phyloP scores from a whole-genome alignment of 2,113 vertebrate species.

The Pseudorhombus dupliciocellatus region DNA sequence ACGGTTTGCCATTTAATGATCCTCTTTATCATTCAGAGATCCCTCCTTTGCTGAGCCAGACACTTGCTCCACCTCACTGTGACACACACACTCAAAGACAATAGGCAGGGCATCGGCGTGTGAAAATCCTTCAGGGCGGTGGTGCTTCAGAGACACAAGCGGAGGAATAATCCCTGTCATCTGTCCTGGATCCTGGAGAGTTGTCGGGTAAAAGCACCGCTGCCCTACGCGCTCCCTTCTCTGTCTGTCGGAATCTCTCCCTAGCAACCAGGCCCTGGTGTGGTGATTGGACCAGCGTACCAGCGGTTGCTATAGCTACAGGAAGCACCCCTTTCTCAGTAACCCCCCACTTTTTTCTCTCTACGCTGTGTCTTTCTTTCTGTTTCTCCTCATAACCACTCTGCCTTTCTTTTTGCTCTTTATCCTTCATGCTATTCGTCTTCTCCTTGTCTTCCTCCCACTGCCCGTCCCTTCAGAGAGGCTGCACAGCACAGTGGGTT shows the following conservation, averaged over 20 bases:
- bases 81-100: constrained; percentile 38
- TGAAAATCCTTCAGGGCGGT: constrained; percentile 34
- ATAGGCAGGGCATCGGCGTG: constrained; percentile 24
- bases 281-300: constrained; percentile 82
- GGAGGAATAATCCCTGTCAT: constrained; percentile 61
- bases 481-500: constrained; percentile 16
- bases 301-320: constrained; percentile 83
- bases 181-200: constrained; percentile 56
- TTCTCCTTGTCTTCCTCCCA: constrained; percentile 1
- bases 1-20: constrained; percentile 19
- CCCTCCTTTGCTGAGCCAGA: constrained; percentile 22
- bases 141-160: constrained; percentile 33
- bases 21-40: constrained; percentile 31
- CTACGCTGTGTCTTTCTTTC: constrained; percentile 44
- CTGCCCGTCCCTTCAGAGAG: constrained; percentile 9
- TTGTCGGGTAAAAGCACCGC: constrained; percentile 39
- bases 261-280: constrained; percentile 80
- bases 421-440: constrained; percentile 6
- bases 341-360: constrained; percentile 49
- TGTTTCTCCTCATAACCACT: constrained; percentile 49
- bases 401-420: constrained; percentile 42
- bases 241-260: constrained; percentile 78
- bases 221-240: constrained; percentile 51
- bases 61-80: constrained; percentile 13
- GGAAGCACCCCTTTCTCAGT: constrained; percentile 77